Evolutionary conservation across 2,797 vertebrate species (phyloP).

Genomic region (Octomys mimax): DNA sequence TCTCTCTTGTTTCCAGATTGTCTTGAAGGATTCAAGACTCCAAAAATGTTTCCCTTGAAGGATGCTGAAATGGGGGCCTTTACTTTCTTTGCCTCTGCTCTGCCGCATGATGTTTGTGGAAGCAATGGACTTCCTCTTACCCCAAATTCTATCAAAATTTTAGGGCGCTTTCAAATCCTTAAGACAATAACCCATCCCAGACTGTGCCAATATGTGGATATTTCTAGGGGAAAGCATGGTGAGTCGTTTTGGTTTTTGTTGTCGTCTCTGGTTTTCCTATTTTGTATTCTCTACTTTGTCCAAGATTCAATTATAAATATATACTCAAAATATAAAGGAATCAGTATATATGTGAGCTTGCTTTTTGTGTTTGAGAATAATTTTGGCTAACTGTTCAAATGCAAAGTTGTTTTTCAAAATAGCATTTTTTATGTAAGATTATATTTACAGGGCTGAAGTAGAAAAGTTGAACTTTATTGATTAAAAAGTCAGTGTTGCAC

Average conservation of each 20-base stretch:
- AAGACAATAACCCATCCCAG: slow-evolving; percentile 97
- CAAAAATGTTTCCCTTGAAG: slow-evolving; percentile 94
- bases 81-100: slow-evolving; percentile 98
- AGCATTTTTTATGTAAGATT: slow-evolving; percentile 27
- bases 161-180: slow-evolving; percentile 98
- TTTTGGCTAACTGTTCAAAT: slow-evolving; percentile 23
- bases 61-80: slow-evolving; percentile 97
- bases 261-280: neutral
- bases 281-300: neutral
- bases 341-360: neutral
- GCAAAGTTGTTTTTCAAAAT: neutral
- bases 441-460: neutral
- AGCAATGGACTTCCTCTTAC: slow-evolving; percentile 99
- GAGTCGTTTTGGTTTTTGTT: slow-evolving; percentile 61
- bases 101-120: slow-evolving; percentile 99
- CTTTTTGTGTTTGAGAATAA: slow-evolving; percentile 21
- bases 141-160: slow-evolving; percentile 99
- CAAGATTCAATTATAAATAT: slow-evolving; percentile 3
- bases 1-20: slow-evolving; percentile 66
- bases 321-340: neutral
- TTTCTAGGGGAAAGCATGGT: slow-evolving; percentile 98
- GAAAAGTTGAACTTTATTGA: neutral
- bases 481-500: slow-evolving; percentile 25
- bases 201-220: slow-evolving; percentile 98
- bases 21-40: neutral